Evolutionary conservation across 2,888 invertebrate genomes (phyloP).

Genomic region (Lagria hirta): DNA sequence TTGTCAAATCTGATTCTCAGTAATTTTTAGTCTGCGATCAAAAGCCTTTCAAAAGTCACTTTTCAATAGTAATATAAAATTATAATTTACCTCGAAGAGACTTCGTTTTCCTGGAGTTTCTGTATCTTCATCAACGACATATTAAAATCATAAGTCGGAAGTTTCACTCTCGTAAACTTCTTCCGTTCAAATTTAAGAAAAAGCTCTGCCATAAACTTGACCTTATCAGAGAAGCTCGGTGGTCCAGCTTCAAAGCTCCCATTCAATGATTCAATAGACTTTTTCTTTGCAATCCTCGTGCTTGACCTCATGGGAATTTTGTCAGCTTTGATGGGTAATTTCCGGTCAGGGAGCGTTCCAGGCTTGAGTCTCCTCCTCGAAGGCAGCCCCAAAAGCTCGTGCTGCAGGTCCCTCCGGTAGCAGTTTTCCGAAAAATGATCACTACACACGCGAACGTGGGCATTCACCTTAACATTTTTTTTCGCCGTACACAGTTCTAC

Average conservation of each 20-base stretch:
- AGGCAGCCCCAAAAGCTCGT: constrained; percentile 59
- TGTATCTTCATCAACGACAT: constrained; percentile 13
- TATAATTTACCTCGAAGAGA: constrained; percentile 10
- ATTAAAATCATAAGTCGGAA: constrained; percentile 15
- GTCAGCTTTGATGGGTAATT: constrained; percentile 32
- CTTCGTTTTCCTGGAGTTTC: constrained; percentile 8
- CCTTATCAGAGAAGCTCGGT: constrained; percentile 33
- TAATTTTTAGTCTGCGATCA: too few relatives aligned
- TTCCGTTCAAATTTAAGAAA: constrained; percentile 37
- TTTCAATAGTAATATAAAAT: too few relatives aligned
- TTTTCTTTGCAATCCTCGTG: constrained; percentile 46
- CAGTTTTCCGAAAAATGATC: constrained; percentile 57
- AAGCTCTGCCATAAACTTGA: constrained; percentile 46
- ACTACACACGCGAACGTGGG: constrained; percentile 58
- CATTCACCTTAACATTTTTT: constrained; percentile 37
- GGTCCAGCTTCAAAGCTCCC: constrained; percentile 33
- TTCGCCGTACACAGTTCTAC: constrained; percentile 50
- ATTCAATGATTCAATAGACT: constrained; percentile 42
- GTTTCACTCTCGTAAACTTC: constrained; percentile 9
- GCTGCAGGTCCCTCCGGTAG: constrained; percentile 59
- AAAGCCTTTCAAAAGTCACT: too few relatives aligned
- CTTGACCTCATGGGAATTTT: constrained; percentile 43
- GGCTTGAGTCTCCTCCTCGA: constrained; percentile 55
- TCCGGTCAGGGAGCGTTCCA: constrained; percentile 54
- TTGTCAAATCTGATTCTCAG: too few relatives aligned